phyloP scores from a whole-genome alignment of 1,140 invertebrate genomes.

The Drosophila takahashii region DNA sequence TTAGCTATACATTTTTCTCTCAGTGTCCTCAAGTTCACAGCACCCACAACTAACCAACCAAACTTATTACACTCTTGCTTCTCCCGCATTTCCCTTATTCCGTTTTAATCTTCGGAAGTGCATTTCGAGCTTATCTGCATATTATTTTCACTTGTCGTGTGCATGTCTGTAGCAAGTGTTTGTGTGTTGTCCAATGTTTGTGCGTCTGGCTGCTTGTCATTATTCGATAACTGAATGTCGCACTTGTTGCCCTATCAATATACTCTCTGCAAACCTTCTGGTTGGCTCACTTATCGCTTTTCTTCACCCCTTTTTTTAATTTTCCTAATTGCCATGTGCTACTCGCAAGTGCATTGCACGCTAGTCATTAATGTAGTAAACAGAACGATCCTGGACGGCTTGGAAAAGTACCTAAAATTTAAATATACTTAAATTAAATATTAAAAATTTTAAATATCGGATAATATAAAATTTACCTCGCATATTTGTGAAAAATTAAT shows the following conservation, averaged over 20 bases:
- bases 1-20: not conserved
- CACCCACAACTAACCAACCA: constrained; percentile 20
- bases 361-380: constrained; percentile 2
- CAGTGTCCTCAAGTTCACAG: constrained; percentile 4
- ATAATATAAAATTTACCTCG: too few species aligned
- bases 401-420: not conserved
- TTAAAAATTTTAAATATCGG: too few species aligned
- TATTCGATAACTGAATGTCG: constrained; percentile 9
- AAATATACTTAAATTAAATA: too few species aligned
- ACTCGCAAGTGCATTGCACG: constrained; percentile 36
- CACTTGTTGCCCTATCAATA: constrained; percentile 22
- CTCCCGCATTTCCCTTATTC: constrained; percentile 24
- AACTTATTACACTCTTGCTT: constrained; percentile 3
- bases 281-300: constrained; percentile 15
- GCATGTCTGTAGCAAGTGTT: constrained; percentile 7
- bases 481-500: too few species aligned
- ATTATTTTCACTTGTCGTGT: constrained; percentile 19
- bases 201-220: constrained; percentile 27
- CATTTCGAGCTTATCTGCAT: constrained; percentile 39
- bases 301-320: constrained; percentile 29
- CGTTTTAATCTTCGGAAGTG: constrained; percentile 46
- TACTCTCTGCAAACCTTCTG: constrained; percentile 14
- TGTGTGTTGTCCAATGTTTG: constrained; percentile 27
- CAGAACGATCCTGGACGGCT: not conserved
- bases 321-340: constrained; percentile 58